Base-by-base conservation (phyloP, 2,888 invertebrate genomes). In the Leptinotarsa peninsularis region DNA sequence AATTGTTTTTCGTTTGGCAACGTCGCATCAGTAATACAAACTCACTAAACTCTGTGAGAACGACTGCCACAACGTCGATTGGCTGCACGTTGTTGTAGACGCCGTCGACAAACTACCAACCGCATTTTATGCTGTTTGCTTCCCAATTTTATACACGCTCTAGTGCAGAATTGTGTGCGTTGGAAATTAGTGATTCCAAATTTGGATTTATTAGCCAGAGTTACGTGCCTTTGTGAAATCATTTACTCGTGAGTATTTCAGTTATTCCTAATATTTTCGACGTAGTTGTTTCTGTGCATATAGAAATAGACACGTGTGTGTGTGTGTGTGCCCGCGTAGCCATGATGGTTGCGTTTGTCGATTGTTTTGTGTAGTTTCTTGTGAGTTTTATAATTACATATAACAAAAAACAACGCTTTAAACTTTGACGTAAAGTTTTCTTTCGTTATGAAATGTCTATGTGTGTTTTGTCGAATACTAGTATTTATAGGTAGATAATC, bases 11-110 rank as follows among this genome's bases (percentile, higher is more conserved):
- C 43, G 33, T 18, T 67, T 74, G 74, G 74, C 74, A 74, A 74
- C 74, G 49, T 15, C 50, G 74, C 49, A 10, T 17, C 63, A 27
- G 17, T 23, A 18, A 33, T 15, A 67, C n/a, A 33, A 69, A 33
- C 69, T 56, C 74, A 69, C 58, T 52, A 43, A 43, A 43, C 43
- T 43, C 17, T 14, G 52, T 58, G 74, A 63, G 74, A 74, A 71
- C 74, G 71, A 70, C 74, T 74, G 67, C 74, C 56, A 73, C 66
- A 58, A 69, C 73, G 66, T 68, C 68, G 73, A 73, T 73, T 54
- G 52, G 67, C 63, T 58, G 71, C 58, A 58, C 15, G 58, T 58
- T 70, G 63, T 67, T 70, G 58, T 66, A 66, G 66, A 74, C 74
- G 74, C 71, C 60, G 70, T 66, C 74, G 71, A 60, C 58, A 66